Percentiles rank a stretch among this genome's conserved stretches.
Conservation (phyloP, 2,888 invertebrate species). For the Lasius platythorax region DNA sequence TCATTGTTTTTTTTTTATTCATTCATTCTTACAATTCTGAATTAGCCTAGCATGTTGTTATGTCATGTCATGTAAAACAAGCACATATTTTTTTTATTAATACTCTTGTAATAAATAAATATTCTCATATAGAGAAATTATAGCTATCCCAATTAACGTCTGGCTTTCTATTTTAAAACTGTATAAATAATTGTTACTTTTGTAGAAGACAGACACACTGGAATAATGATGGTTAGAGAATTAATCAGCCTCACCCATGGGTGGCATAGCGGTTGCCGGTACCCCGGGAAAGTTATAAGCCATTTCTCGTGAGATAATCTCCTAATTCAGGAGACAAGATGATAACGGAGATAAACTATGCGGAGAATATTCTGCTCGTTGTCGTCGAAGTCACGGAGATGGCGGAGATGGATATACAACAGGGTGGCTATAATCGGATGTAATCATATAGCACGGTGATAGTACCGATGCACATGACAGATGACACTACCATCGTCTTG, state of each 20-base stretch:
- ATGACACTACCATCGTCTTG: neutral
- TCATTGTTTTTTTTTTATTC: too few relatives aligned
- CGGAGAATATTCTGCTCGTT: slow-evolving; percentile 14
- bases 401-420: slow-evolving; percentile 17
- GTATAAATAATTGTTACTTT: neutral
- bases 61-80: neutral
- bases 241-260: slow-evolving; percentile 80
- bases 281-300: slow-evolving; percentile 85
- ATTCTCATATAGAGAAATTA: neutral
- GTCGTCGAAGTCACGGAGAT: slow-evolving; percentile 36
- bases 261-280: slow-evolving; percentile 82
- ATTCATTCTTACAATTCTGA: neutral
- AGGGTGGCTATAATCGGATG: neutral
- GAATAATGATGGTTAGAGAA: slow-evolving; percentile 9
- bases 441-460: neutral
- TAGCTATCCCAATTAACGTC: neutral
- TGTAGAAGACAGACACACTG: slow-evolving; percentile 3
- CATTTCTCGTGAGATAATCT: slow-evolving; percentile 72
- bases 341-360: neutral
- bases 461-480: neutral
- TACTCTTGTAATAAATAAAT: neutral
- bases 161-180: neutral
- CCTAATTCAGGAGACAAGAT: neutral
- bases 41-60: neutral
- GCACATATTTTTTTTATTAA: neutral